A percentile compares a stretch with the other conserved stretches of the same genome.
phyloP scores from a whole-genome alignment of 2,113 vertebrate species.

The Hemibagrus wyckioides region DNA sequence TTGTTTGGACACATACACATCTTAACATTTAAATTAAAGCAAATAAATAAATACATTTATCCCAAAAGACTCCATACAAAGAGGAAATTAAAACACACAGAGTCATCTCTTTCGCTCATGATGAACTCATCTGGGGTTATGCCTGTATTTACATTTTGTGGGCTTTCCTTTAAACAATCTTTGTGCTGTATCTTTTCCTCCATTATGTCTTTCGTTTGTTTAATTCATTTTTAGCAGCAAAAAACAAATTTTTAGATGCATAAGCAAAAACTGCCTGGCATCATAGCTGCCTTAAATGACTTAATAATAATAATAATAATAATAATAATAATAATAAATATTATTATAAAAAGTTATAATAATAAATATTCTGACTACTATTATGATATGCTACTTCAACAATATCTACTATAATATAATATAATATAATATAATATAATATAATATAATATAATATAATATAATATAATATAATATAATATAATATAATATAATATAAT shows the following conservation, averaged over 20 bases:
- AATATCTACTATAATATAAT: not conserved
- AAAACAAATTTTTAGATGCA: too few species aligned
- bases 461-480: not conserved
- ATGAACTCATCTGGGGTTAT: too few species aligned
- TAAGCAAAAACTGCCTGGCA: too few species aligned
- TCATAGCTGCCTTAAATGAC: not conserved
- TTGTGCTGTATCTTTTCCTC: too few species aligned
- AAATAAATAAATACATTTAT: too few species aligned
- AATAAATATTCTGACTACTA: not conserved
- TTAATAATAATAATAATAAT: not conserved
- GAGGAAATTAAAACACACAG: too few species aligned
- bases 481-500: not conserved
- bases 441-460: not conserved
- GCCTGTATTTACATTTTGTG: too few species aligned
- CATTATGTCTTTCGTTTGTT: not conserved
- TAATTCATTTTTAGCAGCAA: not conserved
- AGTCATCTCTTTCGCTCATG: too few species aligned
- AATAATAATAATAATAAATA: not conserved
- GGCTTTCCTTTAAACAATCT: too few species aligned
- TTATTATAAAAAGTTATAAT: not conserved
- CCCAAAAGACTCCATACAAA: too few species aligned
- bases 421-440: not conserved
- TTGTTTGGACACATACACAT: not conserved
- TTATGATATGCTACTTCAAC: not conserved
- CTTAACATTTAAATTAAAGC: not conserved